Conservation (phyloP, 2,797 vertebrate genomes). For the Peromyscus melanophrys region DNA sequence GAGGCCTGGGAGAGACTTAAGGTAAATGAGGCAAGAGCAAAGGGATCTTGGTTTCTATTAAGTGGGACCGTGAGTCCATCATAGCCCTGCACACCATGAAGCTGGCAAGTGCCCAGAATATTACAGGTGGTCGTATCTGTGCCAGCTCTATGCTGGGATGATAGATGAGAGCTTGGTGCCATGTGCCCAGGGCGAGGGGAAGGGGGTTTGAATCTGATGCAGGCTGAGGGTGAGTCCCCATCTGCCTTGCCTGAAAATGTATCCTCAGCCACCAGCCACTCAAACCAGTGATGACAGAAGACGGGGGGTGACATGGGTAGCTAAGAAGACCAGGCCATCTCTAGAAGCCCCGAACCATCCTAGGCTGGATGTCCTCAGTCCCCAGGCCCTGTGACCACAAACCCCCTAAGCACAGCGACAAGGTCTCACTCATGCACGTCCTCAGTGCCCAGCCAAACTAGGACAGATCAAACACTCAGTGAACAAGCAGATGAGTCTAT, state of each 20-base stretch:
- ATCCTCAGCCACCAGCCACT: background rate
- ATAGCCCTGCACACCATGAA: background rate
- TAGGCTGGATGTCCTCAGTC: background rate
- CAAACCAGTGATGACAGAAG: background rate
- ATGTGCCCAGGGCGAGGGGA: accelerated
- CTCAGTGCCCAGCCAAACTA: background rate
- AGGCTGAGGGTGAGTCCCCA: too few species aligned
- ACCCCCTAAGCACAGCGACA: background rate
- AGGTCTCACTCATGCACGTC: background rate
- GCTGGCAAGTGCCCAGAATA: background rate
- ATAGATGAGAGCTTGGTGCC: accelerated
- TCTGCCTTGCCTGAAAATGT: background rate
- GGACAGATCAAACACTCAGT: background rate
- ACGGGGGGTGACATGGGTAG: background rate
- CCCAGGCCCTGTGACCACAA: background rate
- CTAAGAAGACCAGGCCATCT: background rate
- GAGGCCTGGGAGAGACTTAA: background rate
- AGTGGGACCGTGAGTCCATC: background rate
- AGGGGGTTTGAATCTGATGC: background rate
- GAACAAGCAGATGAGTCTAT: background rate
- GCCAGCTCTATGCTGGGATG: background rate
- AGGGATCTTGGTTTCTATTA: background rate
- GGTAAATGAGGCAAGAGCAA: conserved; percentile 69
- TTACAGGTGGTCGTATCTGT: background rate
- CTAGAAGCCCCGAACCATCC: background rate